A percentile compares a stretch with the other conserved stretches of the same genome.
These are phyloP conservation scores for Eucidaris tribuloides DNA, from an alignment of 35 echinoderm and acorn worm genomes.

Conservation along the genomic window DNA sequence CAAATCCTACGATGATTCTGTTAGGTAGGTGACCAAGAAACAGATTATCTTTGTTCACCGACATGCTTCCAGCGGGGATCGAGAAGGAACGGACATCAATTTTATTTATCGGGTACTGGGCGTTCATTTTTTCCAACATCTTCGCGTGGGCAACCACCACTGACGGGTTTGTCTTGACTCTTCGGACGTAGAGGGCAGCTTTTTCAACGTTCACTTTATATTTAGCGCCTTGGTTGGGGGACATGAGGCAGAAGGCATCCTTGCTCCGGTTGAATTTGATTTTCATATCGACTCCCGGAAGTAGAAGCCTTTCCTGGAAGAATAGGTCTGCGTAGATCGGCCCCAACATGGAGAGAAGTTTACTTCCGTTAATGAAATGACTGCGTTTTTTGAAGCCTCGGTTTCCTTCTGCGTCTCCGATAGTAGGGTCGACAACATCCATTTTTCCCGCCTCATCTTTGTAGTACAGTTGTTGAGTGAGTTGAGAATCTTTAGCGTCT, in stretches of 20 bases:
- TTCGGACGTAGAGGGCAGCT: neutral
- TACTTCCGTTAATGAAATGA: neutral
- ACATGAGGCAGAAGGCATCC: constrained; percentile 48
- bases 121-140: neutral
- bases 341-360: neutral
- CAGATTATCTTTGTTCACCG: neutral
- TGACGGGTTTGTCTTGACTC: neutral
- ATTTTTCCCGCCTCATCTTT: constrained; percentile 49
- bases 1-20: neutral
- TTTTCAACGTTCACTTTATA: constrained; percentile 41
- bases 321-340: constrained; percentile 59
- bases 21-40: constrained; percentile 9
- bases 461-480: constrained; percentile 30
- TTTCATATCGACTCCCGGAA: constrained; percentile 43
- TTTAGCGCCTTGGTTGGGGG: neutral
- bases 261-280: constrained; percentile 42
- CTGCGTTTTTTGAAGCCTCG: constrained; percentile 30
- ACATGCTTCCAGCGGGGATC: neutral
- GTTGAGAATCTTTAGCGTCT: constrained; percentile 50
- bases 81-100: neutral
- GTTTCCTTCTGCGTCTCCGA: neutral
- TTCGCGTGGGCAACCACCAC: neutral
- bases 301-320: constrained; percentile 41
- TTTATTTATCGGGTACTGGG: neutral
- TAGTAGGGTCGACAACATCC: constrained; percentile 23